phyloP scores from a whole-genome alignment of 2,797 vertebrate species.

The Coracias cyanogaster region DNA sequence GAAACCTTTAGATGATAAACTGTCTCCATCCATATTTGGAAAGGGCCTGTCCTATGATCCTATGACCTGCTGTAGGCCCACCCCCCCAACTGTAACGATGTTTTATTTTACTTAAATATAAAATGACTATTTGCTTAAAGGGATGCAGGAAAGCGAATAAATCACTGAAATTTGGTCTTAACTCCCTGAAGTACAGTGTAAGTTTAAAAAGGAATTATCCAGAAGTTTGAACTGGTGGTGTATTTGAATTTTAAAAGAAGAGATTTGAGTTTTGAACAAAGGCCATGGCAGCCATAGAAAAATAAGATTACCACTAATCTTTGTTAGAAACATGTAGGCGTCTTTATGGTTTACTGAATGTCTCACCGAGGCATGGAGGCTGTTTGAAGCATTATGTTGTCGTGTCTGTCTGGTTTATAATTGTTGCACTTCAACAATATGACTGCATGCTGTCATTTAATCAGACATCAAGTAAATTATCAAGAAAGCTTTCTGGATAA shows the following conservation, averaged over 20 bases:
- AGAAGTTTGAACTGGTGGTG: not conserved
- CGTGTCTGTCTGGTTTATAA: conserved; percentile 61
- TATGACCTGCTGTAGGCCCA: not conserved
- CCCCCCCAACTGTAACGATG: not conserved
- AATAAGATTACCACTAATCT: conserved; percentile 8
- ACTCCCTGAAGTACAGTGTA: not conserved
- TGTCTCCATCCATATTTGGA: not conserved
- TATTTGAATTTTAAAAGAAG: not conserved
- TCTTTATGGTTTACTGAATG: conserved; percentile 49
- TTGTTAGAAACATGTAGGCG: conserved; percentile 43
- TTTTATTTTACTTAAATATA: not conserved
- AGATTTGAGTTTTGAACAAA: not conserved
- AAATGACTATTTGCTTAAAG: not conserved
- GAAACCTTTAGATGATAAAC: not conserved
- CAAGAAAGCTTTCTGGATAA: conserved; percentile 36
- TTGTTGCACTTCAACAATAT: conserved; percentile 62
- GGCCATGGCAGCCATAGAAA: not conserved
- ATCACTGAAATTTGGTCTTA: not conserved
- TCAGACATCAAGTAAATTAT: conserved; percentile 48
- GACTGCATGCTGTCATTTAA: conserved; percentile 62
- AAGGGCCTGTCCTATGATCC: not conserved
- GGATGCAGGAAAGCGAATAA: not conserved
- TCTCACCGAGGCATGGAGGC: conserved; percentile 38
- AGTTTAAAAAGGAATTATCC: not conserved
- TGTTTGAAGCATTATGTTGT: conserved; percentile 60